These are phyloP conservation scores for Tillus elongatus DNA, from an alignment of 2,888 invertebrate species.

Conservation along the genomic window DNA sequence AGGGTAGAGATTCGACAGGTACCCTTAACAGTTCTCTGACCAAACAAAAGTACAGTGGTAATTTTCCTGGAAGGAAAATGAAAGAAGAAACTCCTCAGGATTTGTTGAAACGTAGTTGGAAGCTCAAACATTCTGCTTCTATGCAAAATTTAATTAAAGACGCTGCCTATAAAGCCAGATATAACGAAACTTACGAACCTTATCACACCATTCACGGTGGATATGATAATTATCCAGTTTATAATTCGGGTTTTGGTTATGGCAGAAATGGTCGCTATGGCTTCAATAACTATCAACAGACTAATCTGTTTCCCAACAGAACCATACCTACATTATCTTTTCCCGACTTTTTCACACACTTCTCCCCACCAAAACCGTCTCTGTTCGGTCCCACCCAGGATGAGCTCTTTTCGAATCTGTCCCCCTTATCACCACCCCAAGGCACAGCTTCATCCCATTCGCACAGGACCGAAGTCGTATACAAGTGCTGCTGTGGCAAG, in stretches of 20 bases:
- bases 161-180: slow-evolving; percentile 15
- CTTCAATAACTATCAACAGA: no score
- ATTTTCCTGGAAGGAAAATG: not conserved
- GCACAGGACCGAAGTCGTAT: slow-evolving; percentile 20
- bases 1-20: slow-evolving; percentile 3
- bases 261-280: no score
- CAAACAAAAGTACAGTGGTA: not conserved
- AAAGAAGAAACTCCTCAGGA: slow-evolving; percentile 30
- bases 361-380: not conserved
- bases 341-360: no score
- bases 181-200: slow-evolving; percentile 24
- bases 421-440: not conserved
- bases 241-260: slow-evolving; percentile 10
- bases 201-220: slow-evolving; percentile 42
- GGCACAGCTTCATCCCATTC: not conserved
- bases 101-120: slow-evolving; percentile 30
- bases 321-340: no score
- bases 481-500: slow-evolving; percentile 33
- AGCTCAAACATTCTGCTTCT: slow-evolving; percentile 40
- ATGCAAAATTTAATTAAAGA: slow-evolving; percentile 35
- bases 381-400: slow-evolving; percentile 2
- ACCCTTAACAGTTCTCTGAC: not conserved
- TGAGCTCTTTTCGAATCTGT: not conserved
- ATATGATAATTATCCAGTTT: slow-evolving; percentile 17
- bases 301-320: no score